A percentile compares a stretch with the other conserved stretches of the same genome.
Evolutionary conservation across 2,113 vertebrate genomes (phyloP).

Genomic region (Antechinus stuartii): DNA sequence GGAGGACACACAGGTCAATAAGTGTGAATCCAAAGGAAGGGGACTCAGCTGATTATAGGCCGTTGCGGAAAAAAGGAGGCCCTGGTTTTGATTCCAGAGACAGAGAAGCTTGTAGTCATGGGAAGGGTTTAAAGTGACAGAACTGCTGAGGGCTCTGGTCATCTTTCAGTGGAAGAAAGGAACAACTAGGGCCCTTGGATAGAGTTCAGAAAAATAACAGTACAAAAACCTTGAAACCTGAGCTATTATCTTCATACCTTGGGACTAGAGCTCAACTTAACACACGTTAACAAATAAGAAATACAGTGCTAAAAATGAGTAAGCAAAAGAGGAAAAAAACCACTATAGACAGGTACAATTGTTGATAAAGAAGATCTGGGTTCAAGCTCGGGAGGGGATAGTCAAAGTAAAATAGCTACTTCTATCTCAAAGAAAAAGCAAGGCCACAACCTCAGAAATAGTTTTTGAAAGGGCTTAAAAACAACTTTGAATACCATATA

Average conservation of each 20-base stretch:
- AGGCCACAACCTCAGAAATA: no score
- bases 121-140: background rate
- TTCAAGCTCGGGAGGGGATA: no score
- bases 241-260: background rate
- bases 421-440: no score
- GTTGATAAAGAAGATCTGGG: no score
- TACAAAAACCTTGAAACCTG: background rate
- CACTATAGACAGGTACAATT: no score
- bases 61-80: no score
- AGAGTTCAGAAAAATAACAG: background rate
- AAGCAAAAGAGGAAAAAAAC: no score
- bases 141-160: background rate
- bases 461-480: no score
- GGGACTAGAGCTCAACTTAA: background rate
- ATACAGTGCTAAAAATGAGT: background rate
- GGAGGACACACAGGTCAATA: background rate
- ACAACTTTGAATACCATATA: no score
- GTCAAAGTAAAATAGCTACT: no score
- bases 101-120: background rate
- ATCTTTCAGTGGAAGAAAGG: background rate
- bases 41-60: no score
- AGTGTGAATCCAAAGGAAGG: background rate
- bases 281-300: background rate
- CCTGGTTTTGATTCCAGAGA: no score
- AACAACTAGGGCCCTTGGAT: background rate